phyloP scores from a whole-genome alignment of 2,888 invertebrate genomes.

The Meghimatium bilineatum region DNA sequence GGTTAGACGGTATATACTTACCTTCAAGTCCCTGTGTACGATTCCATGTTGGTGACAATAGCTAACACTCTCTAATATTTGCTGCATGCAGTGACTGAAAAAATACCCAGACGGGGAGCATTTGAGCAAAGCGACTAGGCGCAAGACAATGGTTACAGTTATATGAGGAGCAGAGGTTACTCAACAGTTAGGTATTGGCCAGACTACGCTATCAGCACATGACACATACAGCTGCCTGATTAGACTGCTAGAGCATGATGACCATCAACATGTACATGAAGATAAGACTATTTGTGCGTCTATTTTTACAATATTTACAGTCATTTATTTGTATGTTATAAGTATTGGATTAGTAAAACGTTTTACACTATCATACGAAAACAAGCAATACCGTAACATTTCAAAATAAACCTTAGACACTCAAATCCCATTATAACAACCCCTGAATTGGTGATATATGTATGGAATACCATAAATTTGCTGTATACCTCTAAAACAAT shows the following conservation, averaged over 20 bases:
- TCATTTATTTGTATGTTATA: not conserved
- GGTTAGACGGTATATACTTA: conserved; percentile 66
- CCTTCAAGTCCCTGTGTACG: conserved; percentile 98
- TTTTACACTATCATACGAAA: not conserved
- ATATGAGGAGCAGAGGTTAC: conserved; percentile 9
- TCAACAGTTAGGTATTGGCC: conserved; percentile 2
- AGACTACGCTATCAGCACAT: conserved; percentile 11
- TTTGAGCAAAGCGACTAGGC: conserved; percentile 46
- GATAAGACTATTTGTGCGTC: not conserved
- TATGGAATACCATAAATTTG: no score
- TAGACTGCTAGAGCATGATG: not conserved
- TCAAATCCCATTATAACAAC: no score
- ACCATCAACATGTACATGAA: not conserved
- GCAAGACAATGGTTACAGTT: conserved; percentile 26
- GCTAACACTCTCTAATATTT: conserved; percentile 99
- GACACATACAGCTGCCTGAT: not conserved
- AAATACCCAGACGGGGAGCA: conserved; percentile 53
- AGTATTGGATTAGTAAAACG: not conserved
- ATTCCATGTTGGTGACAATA: conserved; percentile 99
- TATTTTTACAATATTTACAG: not conserved
- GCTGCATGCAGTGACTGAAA: conserved; percentile 97
- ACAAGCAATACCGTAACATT: no score
- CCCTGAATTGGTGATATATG: no score
- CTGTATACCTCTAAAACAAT: no score
- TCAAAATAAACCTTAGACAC: no score